Base-by-base conservation (phyloP, 2,888 invertebrate species). In the Molorchus minor region DNA sequence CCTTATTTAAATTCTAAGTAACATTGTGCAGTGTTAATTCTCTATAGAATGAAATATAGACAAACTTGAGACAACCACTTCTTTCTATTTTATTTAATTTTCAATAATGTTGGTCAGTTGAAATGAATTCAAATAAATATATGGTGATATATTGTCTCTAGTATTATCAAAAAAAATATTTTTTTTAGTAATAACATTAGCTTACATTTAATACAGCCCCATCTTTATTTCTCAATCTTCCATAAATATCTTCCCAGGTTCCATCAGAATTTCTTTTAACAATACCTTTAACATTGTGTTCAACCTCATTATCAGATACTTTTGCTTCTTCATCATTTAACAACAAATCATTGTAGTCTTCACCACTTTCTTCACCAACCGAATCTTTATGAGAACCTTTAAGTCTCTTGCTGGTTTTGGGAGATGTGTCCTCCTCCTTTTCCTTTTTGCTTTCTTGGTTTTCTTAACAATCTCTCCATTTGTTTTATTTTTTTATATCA, bases 171-270 rank as follows among this genome's bases (percentile, higher is more conserved):
- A 30, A n/a, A 13, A n/a, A 29, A 40, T 10, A 15, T 10, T 52
- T 16, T 49, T 25, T 21, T 52, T 30, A 43, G 29, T 13, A 41
- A 29, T 29, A 20, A 4, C n/a, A 25, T 15, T 20, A 29, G 71
- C 71, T 76, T 79, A 87, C 88, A 72, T 83, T 82, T 40, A 96
- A 81, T 65, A 96, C 77, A 76, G 91, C 89, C 1, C 97, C 97
- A 68, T 90, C 85, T 72, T 88, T 87, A 75, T 92, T 91, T 67
- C 94, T 85, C 68, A 90, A 85, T 58, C 96, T 84, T 0, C 97
- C 97, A 81, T 98, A 97, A 76, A 98, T 97, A 82, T 98, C 97
- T 83, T 97, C 94, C 89, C 90, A 91, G 5, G 78, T 74, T 33
- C 78, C 78, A 61, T 76, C 73, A n/a, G 65, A n/a, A 25, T 63